These are phyloP conservation scores for Ataeniobius toweri DNA, from an alignment of 2,797 vertebrate genomes.

Conservation along the genomic window DNA sequence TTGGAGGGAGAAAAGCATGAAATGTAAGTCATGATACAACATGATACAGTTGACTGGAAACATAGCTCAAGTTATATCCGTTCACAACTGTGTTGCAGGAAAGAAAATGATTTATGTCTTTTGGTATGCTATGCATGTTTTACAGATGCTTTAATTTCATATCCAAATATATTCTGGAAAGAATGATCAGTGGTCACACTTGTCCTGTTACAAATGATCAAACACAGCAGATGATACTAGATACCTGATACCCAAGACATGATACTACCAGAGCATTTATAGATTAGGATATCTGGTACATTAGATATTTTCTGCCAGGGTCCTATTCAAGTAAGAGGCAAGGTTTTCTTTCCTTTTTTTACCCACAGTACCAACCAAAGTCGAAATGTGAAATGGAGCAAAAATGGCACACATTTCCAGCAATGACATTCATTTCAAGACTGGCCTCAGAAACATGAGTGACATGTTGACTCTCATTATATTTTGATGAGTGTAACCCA, in stretches of 20 bases:
- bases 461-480: slow-evolving; percentile 64
- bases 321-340: slow-evolving; percentile 13
- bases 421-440: slow-evolving; percentile 48
- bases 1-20: background rate
- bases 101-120: slow-evolving; percentile 51
- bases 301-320: slow-evolving; percentile 27
- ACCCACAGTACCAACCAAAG: slow-evolving; percentile 27
- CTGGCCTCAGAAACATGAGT: slow-evolving; percentile 54
- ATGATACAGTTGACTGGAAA: slow-evolving; percentile 29
- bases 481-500: slow-evolving; percentile 69
- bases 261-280: slow-evolving; percentile 56
- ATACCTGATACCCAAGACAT: slow-evolving; percentile 57
- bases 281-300: slow-evolving; percentile 45
- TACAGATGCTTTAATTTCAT: slow-evolving; percentile 55
- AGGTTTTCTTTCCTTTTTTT: slow-evolving; percentile 11
- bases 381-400: slow-evolving; percentile 34
- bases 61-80: slow-evolving; percentile 19
- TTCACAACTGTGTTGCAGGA: slow-evolving; percentile 35
- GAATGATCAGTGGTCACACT: slow-evolving; percentile 48
- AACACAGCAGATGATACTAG: slow-evolving; percentile 52
- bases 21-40: background rate
- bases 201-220: slow-evolving; percentile 63
- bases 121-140: slow-evolving; percentile 57
- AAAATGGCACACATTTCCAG: slow-evolving; percentile 41
- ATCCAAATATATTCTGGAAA: slow-evolving; percentile 63